These are phyloP conservation scores for Gasteruption jaculator DNA, from an alignment of 2,888 invertebrate species.

Conservation along the genomic window DNA sequence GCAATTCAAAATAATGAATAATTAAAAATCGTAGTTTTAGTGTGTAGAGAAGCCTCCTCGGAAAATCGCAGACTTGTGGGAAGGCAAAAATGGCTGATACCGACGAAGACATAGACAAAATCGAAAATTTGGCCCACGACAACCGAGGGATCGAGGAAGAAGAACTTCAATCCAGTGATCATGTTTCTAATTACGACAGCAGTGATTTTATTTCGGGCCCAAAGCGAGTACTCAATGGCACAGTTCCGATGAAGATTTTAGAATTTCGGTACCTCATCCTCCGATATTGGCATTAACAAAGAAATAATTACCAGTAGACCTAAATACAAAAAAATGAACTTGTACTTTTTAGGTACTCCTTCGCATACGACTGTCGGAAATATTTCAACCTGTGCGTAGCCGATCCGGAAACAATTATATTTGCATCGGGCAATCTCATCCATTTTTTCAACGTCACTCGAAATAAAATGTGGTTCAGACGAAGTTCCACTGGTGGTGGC, in stretches of 20 bases:
- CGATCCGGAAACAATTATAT: constrained; percentile 70
- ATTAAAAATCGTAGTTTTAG: too few species aligned
- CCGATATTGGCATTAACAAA: too few species aligned
- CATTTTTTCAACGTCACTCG: constrained; percentile 70
- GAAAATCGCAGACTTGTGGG: too few species aligned
- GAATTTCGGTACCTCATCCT: constrained; percentile 71
- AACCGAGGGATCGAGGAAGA: neutral
- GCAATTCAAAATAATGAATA: too few species aligned
- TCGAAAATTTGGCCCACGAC: constrained; percentile 15
- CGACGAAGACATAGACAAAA: constrained; percentile 18
- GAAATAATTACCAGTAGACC: constrained; percentile 4
- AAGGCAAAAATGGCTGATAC: constrained; percentile 14
- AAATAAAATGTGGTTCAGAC: constrained; percentile 64
- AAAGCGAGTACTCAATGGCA: constrained; percentile 53
- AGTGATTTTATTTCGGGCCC: constrained; percentile 60
- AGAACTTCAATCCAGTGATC: constrained; percentile 26
- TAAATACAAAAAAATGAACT: constrained; percentile 15
- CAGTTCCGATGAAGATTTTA: constrained; percentile 59
- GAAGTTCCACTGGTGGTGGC: constrained; percentile 74
- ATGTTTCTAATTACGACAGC: constrained; percentile 40
- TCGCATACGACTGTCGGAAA: constrained; percentile 79
- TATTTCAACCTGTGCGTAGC: constrained; percentile 76
- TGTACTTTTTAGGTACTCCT: constrained; percentile 64
- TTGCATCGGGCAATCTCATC: constrained; percentile 77
- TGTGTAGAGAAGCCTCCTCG: too few species aligned